Base-by-base conservation (phyloP, 2,113 vertebrate genomes). In the Galemys pyrenaicus region DNA sequence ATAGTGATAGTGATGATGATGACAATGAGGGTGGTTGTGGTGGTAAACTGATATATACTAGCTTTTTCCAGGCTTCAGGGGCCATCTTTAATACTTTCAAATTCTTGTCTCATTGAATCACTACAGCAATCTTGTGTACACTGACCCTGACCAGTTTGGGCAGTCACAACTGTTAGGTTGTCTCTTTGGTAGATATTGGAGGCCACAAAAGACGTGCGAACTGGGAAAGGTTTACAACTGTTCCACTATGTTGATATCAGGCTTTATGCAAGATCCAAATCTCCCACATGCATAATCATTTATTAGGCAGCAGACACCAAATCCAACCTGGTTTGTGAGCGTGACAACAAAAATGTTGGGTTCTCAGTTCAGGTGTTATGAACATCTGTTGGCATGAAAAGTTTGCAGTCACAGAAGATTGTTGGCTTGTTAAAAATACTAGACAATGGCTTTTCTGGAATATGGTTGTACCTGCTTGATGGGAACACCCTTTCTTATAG, bases 351-450 rank as follows among this genome's bases (percentile, higher is more conserved):
- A 30, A 37, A 82, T 56, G 32, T 54, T 74, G 44, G 35, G 32
- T 35, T 35, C 64, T 49, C 73, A 56, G n/a, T 80, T 67, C 56
- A 51, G 56, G 39, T 85, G 58, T 51, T 41, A 16, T 80, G 35
- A 85, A n/a, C 80, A 80, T 89, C 91, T 58, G 51, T 89, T 80
- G 67, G 87, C 51, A 77, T 71, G 82, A 77, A 79, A 73, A 54
- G 2, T 91, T 85, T 87, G 37, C 24, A 10, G 35, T 68, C 81
- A 56, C 91, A 77, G 30, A 71, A 46, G 37, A 70, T 73, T 79
- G 39, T 19, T 84, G 41, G 60, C 67, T 86, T 35, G 1, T 70
- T 87, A 56, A n/a, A 56, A 88, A 71, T 84, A 64, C 28, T 22
- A 51, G 64, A 56, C 49, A 70, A 54, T 35, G 44, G 28, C 51